A percentile compares a stretch with the other conserved stretches of the same genome.
Evolutionary conservation across 1,140 invertebrate species (phyloP).

Genomic region (Manduca sexta): DNA sequence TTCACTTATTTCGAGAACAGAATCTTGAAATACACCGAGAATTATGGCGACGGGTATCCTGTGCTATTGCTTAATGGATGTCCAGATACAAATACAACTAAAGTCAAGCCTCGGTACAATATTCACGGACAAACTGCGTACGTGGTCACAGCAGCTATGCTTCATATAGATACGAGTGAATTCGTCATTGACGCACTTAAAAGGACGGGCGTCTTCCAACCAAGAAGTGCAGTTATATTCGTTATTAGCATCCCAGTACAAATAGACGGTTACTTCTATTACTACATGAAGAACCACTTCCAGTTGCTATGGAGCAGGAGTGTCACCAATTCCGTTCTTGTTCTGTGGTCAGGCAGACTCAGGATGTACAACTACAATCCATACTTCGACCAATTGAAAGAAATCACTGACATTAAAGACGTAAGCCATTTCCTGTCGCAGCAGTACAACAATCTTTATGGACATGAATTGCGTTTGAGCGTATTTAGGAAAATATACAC

Average conservation of each 20-base stretch:
- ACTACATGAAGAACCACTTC: constrained; percentile 47
- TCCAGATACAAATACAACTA: constrained; percentile 37
- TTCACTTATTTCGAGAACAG: constrained; percentile 65
- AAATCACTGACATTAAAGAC: constrained; percentile 42
- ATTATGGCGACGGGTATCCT: constrained; percentile 45
- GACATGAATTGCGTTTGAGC: constrained; percentile 44
- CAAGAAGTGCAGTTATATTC: constrained; percentile 56
- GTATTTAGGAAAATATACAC: constrained; percentile 52
- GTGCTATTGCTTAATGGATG: constrained; percentile 56
- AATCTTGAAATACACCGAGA: constrained; percentile 59
- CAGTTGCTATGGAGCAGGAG: constrained; percentile 48
- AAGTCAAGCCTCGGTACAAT: constrained; percentile 46
- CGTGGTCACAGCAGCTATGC: constrained; percentile 44
- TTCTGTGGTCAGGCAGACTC: constrained; percentile 36
- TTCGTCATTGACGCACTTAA: constrained; percentile 41
- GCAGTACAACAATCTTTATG: constrained; percentile 49
- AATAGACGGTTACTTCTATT: constrained; percentile 49
- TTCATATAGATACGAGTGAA: constrained; percentile 45
- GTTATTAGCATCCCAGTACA: constrained; percentile 45
- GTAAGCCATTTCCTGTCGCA: constrained; percentile 29
- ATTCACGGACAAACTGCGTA: constrained; percentile 59
- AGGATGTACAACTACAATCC: constrained; percentile 55
- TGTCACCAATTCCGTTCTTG: constrained; percentile 53
- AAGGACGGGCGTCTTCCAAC: constrained; percentile 57
- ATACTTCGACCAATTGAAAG: constrained; percentile 44